These are phyloP conservation scores for Trochalopteron elliotii DNA, from an alignment of 2,113 vertebrate genomes.

Conservation along the genomic window DNA sequence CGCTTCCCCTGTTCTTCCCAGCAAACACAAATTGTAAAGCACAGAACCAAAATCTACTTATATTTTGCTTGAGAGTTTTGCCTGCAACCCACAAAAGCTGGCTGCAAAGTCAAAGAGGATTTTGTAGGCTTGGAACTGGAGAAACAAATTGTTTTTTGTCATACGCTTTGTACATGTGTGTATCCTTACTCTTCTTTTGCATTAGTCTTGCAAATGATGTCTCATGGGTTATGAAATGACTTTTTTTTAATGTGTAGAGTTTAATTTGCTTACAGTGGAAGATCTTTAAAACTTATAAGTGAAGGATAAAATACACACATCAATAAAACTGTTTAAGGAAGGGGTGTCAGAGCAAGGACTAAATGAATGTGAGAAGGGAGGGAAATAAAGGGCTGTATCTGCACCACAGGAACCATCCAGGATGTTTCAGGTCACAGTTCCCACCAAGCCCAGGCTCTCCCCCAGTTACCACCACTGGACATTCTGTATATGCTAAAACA, in stretches of 20 bases:
- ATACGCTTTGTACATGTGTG: background rate
- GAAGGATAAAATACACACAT: background rate
- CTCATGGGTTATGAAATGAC: background rate
- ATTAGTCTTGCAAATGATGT: background rate
- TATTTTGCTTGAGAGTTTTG: background rate
- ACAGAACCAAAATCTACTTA: slow-evolving; percentile 18
- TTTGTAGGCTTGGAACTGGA: background rate
- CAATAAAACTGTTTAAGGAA: background rate
- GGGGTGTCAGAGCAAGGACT: background rate
- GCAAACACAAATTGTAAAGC: background rate
- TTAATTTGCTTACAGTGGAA: background rate
- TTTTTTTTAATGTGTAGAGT: background rate
- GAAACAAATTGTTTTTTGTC: background rate
- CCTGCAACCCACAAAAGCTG: background rate
- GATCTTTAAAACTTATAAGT: background rate
- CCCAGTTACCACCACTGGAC: no score
- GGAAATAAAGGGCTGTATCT: background rate
- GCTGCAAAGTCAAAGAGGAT: background rate
- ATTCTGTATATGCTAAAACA: background rate
- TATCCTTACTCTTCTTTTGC: background rate
- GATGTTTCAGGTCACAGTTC: background rate
- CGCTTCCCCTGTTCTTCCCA: background rate
- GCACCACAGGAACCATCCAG: no score
- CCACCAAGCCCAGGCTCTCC: background rate
- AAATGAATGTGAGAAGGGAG: background rate